These are phyloP conservation scores for Papilio polytes DNA, from an alignment of 1,140 invertebrate species.

Conservation along the genomic window DNA sequence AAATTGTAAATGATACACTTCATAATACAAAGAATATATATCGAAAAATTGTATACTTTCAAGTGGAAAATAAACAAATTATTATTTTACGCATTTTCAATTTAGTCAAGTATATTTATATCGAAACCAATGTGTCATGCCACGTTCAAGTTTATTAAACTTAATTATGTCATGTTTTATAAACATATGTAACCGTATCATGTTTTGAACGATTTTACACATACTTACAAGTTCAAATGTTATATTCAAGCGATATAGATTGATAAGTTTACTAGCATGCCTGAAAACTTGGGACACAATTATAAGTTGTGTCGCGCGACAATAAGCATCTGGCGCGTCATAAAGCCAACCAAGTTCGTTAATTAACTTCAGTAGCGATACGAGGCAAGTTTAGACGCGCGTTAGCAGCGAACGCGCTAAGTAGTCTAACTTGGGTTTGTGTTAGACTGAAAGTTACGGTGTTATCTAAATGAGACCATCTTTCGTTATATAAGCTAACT, in stretches of 20 bases:
- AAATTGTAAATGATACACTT: neutral
- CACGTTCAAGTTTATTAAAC: neutral
- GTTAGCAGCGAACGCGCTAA: slow-evolving; percentile 71
- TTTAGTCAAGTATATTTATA: neutral
- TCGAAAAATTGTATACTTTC: neutral
- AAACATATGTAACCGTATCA: too few relatives aligned
- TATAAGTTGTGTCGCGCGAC: slow-evolving; percentile 57
- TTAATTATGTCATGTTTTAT: neutral
- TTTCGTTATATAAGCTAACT: slow-evolving; percentile 85
- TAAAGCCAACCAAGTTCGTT: slow-evolving; percentile 62
- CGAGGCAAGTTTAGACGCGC: slow-evolving; percentile 58
- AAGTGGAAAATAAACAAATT: neutral
- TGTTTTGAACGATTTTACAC: neutral
- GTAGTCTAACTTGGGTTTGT: slow-evolving; percentile 72
- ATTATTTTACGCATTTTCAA: neutral
- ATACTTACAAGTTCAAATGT: neutral
- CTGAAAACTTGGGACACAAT: slow-evolving; percentile 41
- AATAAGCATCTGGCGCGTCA: slow-evolving; percentile 58
- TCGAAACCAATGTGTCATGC: neutral
- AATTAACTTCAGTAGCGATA: slow-evolving; percentile 63
- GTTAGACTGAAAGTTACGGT: slow-evolving; percentile 80
- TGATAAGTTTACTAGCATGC: slow-evolving; percentile 26
- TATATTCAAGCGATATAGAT: neutral
- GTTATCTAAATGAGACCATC: slow-evolving; percentile 85
- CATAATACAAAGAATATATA: neutral